These are phyloP conservation scores for Antheraea pernyi DNA, from an alignment of 1,140 invertebrate species.

Conservation along the genomic window DNA sequence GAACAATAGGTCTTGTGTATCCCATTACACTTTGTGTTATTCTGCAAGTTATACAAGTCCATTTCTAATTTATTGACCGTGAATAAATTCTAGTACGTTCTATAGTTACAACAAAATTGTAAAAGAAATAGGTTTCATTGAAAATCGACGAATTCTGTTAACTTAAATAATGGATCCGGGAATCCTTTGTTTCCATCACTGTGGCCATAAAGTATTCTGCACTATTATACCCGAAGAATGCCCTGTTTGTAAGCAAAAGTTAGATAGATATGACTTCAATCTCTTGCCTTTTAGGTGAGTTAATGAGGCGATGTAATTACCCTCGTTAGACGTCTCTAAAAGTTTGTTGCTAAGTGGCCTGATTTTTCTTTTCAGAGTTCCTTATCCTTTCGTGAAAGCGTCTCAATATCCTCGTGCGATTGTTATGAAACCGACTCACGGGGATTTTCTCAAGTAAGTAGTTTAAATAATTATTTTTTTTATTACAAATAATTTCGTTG, in stretches of 20 bases:
- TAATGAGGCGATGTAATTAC: conserved; percentile 9
- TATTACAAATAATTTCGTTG: too few species aligned
- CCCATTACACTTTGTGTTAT: conserved; percentile 39
- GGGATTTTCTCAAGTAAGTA: conserved; percentile 90
- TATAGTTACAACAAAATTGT: conserved; percentile 18
- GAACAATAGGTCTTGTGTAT: conserved; percentile 40
- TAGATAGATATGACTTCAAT: conserved; percentile 80
- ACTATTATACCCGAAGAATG: conserved; percentile 86
- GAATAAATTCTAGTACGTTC: conserved; percentile 15
- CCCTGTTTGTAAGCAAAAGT: conserved; percentile 83
- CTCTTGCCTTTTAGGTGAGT: conserved; percentile 86
- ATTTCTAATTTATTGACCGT: conserved; percentile 25
- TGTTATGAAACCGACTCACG: conserved; percentile 88
- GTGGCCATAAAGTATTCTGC: conserved; percentile 88
- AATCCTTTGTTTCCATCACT: conserved; percentile 91
- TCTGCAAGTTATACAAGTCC: conserved; percentile 31
- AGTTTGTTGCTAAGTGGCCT: conserved; percentile 46
- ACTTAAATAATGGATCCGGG: conserved; percentile 83
- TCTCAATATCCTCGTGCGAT: conserved; percentile 86
- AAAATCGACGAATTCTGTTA: conserved; percentile 35
- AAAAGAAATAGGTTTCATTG: conserved; percentile 40
- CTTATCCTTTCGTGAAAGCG: conserved; percentile 88
- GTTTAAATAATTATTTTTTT: conserved; percentile 3
- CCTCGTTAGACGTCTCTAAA: conserved; percentile 16
- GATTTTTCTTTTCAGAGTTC: conserved; percentile 80